Evolutionary conservation across 2,113 vertebrate genomes (phyloP).

Genomic region (Sinocyclocheilus grahami): DNA sequence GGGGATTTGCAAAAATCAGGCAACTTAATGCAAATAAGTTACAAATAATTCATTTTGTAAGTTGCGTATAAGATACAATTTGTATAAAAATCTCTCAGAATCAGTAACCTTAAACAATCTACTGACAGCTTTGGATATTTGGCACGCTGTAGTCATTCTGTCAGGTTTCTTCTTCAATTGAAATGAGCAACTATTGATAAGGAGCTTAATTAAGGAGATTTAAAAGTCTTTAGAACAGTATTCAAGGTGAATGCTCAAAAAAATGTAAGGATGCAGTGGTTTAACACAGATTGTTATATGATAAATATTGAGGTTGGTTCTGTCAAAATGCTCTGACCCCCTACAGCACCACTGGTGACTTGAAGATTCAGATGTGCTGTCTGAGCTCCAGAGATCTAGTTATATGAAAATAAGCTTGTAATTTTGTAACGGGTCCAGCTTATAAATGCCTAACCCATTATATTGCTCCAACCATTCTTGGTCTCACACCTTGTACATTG

Average conservation of each 20-base stretch:
- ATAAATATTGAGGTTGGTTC: background rate
- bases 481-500: background rate
- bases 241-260: background rate
- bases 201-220: background rate
- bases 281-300: background rate
- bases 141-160: background rate
- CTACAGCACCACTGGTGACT: no score
- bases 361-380: no score
- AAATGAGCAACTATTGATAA: background rate
- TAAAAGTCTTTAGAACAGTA: background rate
- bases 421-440: background rate
- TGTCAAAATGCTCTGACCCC: no score
- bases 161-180: background rate
- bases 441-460: slow-evolving; percentile 20
- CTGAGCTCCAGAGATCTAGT: no score
- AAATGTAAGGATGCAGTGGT: background rate
- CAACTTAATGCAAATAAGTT: background rate
- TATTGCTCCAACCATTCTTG: background rate
- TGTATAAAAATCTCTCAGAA: background rate
- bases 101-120: background rate
- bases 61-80: background rate
- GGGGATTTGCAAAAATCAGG: background rate
- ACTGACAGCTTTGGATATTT: background rate
- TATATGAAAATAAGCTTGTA: no score
- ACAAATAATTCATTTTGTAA: background rate